phyloP scores from a whole-genome alignment of 2,888 invertebrate species.

The Allygus modestus region DNA sequence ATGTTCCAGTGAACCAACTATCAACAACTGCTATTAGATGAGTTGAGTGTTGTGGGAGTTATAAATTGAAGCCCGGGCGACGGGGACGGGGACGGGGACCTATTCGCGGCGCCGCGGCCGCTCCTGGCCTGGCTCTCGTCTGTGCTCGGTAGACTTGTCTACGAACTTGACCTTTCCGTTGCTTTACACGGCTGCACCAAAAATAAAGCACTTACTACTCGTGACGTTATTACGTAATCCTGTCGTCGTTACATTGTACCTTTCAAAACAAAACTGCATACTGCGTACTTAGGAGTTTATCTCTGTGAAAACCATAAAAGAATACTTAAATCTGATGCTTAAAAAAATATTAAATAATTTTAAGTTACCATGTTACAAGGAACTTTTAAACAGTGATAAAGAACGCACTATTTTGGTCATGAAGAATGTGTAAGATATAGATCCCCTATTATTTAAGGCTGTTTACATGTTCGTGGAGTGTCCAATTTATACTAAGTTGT shows the following conservation, averaged over 20 bases:
- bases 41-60: constrained; percentile 20
- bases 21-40: background rate
- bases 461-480: too few species aligned
- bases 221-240: background rate
- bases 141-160: constrained; percentile 7
- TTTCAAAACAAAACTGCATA: too few species aligned
- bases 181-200: background rate
- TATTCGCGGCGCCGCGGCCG: constrained; percentile 3
- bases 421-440: too few species aligned
- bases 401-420: too few species aligned
- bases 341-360: too few species aligned
- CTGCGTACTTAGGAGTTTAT: too few species aligned
- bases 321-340: too few species aligned
- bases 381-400: too few species aligned
- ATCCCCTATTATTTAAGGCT: too few species aligned
- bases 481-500: too few species aligned
- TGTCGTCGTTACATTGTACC: background rate
- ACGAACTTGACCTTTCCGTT: constrained; percentile 22
- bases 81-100: background rate
- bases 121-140: constrained; percentile 1
- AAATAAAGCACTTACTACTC: background rate
- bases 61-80: constrained; percentile 6
- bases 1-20: background rate
- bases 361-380: too few species aligned
- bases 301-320: too few species aligned